phyloP scores from a whole-genome alignment of 2,113 vertebrate genomes.

The Pomatorhinus ruficollis region DNA sequence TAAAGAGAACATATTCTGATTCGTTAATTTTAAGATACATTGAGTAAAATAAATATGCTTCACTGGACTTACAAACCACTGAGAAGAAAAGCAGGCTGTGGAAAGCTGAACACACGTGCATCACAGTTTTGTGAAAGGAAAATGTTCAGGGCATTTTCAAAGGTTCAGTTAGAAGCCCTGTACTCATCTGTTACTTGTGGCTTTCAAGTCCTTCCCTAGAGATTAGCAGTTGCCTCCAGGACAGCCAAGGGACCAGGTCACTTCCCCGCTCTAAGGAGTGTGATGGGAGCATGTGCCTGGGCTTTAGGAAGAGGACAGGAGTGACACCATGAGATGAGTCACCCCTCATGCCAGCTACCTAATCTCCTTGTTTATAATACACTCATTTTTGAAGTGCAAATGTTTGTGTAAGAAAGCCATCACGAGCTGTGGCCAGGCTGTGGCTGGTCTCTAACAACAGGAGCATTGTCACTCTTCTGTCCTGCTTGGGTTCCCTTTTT shows the following conservation, averaged over 20 bases:
- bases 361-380: conserved; percentile 38
- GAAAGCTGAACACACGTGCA: background rate
- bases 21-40: background rate
- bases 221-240: background rate
- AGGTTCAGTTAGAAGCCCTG: background rate
- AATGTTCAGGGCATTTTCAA: background rate
- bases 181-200: background rate
- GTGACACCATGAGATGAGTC: background rate
- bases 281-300: background rate
- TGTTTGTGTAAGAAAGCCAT: background rate
- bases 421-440: background rate
- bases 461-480: background rate
- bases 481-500: background rate
- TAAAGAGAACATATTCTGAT: background rate
- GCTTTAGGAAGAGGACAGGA: background rate
- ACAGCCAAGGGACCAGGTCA: background rate
- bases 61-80: background rate
- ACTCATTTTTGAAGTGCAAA: conserved; percentile 25
- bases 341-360: background rate
- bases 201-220: background rate
- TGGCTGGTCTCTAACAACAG: conserved; percentile 12
- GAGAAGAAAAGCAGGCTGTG: background rate
- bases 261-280: background rate
- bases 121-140: background rate
- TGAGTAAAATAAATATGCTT: background rate